phyloP scores from a whole-genome alignment of 2,888 invertebrate genomes.

The Neelides folsomi region DNA sequence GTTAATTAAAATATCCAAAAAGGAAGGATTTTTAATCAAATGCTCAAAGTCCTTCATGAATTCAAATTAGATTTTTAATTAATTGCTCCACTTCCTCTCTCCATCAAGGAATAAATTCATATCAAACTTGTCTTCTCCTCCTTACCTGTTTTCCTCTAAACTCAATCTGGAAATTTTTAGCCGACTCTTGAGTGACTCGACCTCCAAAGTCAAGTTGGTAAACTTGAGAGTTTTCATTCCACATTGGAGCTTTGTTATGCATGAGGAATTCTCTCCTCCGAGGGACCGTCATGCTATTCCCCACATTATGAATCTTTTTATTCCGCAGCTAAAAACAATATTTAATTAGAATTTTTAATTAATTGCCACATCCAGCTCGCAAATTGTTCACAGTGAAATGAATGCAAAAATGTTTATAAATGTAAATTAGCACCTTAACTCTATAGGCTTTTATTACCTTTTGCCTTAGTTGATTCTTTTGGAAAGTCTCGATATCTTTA shows the following conservation, averaged over 20 bases:
- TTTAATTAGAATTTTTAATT: not conserved
- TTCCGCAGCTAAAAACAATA: conserved; percentile 52
- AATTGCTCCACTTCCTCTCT: too few species aligned
- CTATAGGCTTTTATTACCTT: conserved; percentile 55
- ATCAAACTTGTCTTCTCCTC: not conserved
- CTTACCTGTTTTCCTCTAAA: conserved; percentile 85
- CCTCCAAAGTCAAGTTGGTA: conserved; percentile 99
- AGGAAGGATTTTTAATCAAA: too few species aligned
- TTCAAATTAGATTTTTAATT: too few species aligned
- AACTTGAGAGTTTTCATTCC: conserved; percentile 98
- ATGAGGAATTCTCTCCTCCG: conserved; percentile 68
- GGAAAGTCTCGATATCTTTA: conserved; percentile 43
- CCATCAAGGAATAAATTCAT: too few species aligned
- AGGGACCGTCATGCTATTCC: conserved; percentile 31
- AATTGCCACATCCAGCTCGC: not conserved
- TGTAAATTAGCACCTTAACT: too few species aligned
- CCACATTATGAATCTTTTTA: conserved; percentile 40
- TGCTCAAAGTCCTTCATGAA: too few species aligned
- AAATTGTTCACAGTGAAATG: not conserved
- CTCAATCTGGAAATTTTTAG: conserved; percentile 98
- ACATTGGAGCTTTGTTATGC: conserved; percentile 95
- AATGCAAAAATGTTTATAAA: not conserved
- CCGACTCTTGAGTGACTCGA: conserved; percentile 95
- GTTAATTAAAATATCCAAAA: too few species aligned
- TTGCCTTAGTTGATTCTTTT: conserved; percentile 78